Base-by-base conservation (phyloP, 2,113 vertebrate genomes). In the Tyto alba region DNA sequence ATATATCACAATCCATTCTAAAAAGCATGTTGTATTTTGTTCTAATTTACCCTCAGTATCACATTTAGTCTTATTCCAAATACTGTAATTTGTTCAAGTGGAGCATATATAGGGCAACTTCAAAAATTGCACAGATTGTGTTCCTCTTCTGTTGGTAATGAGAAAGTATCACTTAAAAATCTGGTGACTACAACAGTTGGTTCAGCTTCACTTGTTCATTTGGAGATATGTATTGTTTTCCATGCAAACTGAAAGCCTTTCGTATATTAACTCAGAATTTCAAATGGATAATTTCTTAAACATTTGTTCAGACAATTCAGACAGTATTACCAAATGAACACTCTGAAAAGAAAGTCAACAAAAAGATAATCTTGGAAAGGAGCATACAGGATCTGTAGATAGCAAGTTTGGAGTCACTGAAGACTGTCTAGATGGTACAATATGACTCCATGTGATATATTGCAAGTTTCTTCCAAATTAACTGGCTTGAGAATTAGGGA, bases 181-280 rank as follows among this genome's bases (percentile, higher is more conserved):
- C 76, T 85, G 59, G 16, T 78, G 55, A 68, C 40, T 93, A 74
- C 25, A 81, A 74, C 43, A 55, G 68, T 95, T 93, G 68, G 36
- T 96, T 97, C 89, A 85, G 50, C 73, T 95, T 93, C 62, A 53
- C 21, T 90, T 82, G 34, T 23, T 93, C 74, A 62, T 47, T 91
- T 92, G 59, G 38, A 85, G n/a, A 71, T 82, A 45, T 7, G 7
- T 56, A 62, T 90, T 40, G 85, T 74, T 89, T 92, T 90, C 60
- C 52, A 34, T 43, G 40, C 27, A 67, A 67, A 90, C 38, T 74
- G 52, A 66, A 89, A 90, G 25, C 10, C 9, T 75, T 83, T 93
- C 40, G 16, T 25, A 26, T 67, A 55, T 48, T 32, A 86, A 71
- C 21, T 78, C 74, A 66, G 56, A 84, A 57, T 84, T 93, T 92